phyloP scores from a whole-genome alignment of 2,888 invertebrate species.

The Atherix ibis region DNA sequence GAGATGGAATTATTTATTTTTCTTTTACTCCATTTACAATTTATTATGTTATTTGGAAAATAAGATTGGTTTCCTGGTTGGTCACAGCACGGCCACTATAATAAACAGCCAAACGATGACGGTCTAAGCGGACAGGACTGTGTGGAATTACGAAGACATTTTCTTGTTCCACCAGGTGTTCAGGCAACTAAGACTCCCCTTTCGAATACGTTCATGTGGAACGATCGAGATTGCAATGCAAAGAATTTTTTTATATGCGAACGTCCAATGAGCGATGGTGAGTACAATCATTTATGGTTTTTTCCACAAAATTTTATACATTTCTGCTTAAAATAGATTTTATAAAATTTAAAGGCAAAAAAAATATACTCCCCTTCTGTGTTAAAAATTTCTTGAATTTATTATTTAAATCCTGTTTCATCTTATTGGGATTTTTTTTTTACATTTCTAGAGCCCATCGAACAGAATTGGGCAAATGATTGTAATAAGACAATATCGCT shows the following conservation, averaged over 20 bases:
- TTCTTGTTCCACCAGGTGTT: constrained; percentile 37
- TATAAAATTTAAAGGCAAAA: no score
- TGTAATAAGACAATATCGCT: constrained; percentile 56
- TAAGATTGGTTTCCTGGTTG: constrained; percentile 75
- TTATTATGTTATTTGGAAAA: background rate
- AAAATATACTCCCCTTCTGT: no score
- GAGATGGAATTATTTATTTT: constrained; percentile 3
- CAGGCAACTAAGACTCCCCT: constrained; percentile 29
- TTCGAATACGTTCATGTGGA: constrained; percentile 58
- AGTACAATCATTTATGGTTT: no score
- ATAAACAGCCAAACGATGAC: constrained; percentile 65
- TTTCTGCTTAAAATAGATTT: background rate
- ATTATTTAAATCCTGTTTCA: no score
- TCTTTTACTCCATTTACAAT: background rate
- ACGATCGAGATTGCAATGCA: constrained; percentile 59
- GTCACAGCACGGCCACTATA: constrained; percentile 48
- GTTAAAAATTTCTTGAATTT: no score
- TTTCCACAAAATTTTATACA: background rate
- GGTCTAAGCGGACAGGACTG: constrained; percentile 68
- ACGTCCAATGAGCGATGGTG: constrained; percentile 48
- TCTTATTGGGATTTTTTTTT: no score
- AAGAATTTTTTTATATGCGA: constrained; percentile 64
- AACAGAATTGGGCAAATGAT: constrained; percentile 34
- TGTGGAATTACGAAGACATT: constrained; percentile 55
- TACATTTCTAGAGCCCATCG: constrained; percentile 32